Evolutionary conservation across 2,797 vertebrate species (phyloP).

Genomic region (Myripristis murdjan): DNA sequence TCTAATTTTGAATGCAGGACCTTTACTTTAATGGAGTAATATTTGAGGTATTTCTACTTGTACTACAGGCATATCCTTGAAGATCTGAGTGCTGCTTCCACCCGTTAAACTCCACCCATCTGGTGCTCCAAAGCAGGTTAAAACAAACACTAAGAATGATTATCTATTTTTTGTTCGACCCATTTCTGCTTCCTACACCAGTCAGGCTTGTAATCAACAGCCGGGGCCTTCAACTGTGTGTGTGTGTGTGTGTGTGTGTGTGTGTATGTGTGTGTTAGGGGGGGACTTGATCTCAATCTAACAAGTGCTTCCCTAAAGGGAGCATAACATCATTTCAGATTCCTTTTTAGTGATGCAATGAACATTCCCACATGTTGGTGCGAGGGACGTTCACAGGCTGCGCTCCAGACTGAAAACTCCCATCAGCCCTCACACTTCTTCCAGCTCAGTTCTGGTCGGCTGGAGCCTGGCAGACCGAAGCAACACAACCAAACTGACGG

Average conservation of each 20-base stretch:
- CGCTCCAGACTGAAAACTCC: background rate
- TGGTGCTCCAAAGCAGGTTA: background rate
- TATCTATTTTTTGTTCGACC: slow-evolving; percentile 49
- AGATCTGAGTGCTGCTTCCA: background rate
- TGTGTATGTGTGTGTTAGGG: slow-evolving; percentile 51
- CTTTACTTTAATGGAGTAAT: background rate
- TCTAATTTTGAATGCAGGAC: background rate
- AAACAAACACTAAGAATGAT: slow-evolving; percentile 30
- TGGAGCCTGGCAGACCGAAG: slow-evolving; percentile 3
- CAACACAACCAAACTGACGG: background rate
- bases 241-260: slow-evolving; percentile 49
- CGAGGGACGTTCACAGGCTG: slow-evolving; percentile 43
- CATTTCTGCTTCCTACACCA: slow-evolving; percentile 11
- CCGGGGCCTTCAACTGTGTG: slow-evolving; percentile 5
- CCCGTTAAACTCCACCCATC: slow-evolving; percentile 5
- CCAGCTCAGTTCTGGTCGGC: slow-evolving; percentile 4
- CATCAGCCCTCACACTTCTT: background rate
- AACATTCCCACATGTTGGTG: slow-evolving; percentile 68
- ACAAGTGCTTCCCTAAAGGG: slow-evolving; percentile 65
- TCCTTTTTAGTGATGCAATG: slow-evolving; percentile 69
- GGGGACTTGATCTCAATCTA: slow-evolving; percentile 32
- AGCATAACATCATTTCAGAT: slow-evolving; percentile 67
- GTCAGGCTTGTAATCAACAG: slow-evolving; percentile 42
- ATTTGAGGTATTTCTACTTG: background rate
- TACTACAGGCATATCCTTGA: background rate